These are phyloP conservation scores for Eilema sororculum DNA, from an alignment of 2,888 invertebrate genomes.

Conservation along the genomic window DNA sequence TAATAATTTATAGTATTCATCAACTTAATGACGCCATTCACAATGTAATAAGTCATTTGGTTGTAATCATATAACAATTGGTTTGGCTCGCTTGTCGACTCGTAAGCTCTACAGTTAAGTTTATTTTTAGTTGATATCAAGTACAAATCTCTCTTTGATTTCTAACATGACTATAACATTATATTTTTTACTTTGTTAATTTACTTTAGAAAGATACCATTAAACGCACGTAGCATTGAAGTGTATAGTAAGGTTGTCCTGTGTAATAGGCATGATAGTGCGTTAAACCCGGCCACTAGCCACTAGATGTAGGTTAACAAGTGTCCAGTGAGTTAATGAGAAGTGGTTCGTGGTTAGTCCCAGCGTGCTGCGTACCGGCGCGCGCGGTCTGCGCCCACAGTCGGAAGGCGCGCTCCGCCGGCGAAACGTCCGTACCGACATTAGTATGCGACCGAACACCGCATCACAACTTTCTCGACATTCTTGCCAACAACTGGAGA, in stretches of 20 bases:
- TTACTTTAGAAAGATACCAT: not conserved
- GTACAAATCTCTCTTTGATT: conserved; percentile 23
- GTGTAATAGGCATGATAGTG: conserved; percentile 17
- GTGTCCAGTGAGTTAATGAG: conserved; percentile 77
- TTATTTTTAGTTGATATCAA: conserved; percentile 11
- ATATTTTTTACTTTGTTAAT: not conserved
- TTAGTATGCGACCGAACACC: conserved; percentile 83
- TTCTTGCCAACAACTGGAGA: conserved; percentile 82
- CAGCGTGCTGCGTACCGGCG: conserved; percentile 31
- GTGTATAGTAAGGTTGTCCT: conserved; percentile 19
- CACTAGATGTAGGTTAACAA: conserved; percentile 79
- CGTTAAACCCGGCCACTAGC: conserved; percentile 64
- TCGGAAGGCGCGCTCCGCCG: conserved; percentile 48
- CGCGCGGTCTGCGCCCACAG: conserved; percentile 49
- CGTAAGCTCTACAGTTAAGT: not conserved
- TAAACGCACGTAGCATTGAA: not conserved
- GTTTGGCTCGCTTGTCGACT: conserved; percentile 12
- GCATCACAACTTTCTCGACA: conserved; percentile 86
- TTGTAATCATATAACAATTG: conserved; percentile 15
- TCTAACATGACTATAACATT: conserved; percentile 20
- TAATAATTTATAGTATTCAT: conserved; percentile 26
- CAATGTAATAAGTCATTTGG: conserved; percentile 25
- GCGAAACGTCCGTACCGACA: conserved; percentile 71
- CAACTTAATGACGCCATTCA: conserved; percentile 30
- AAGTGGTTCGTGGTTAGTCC: conserved; percentile 51